Evolutionary conservation across 2,888 invertebrate genomes (phyloP).

Genomic region (Alcis repandata): DNA sequence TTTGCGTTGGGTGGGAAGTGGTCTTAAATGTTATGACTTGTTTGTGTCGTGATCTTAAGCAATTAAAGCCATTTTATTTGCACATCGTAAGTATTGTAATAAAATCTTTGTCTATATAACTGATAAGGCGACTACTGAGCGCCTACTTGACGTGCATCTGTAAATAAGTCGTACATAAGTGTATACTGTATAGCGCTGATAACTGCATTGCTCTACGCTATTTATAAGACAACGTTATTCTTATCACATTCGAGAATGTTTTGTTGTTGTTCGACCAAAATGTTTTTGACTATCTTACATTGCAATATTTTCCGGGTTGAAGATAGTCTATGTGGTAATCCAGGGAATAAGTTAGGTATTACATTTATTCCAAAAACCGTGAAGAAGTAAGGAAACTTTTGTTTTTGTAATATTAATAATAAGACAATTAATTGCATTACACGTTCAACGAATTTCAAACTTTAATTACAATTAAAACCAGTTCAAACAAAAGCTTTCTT

Average conservation of each 20-base stretch:
- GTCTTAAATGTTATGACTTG: background rate
- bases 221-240: slow-evolving; percentile 17
- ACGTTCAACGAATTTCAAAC: no score
- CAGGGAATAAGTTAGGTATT: no score
- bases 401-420: no score
- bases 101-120: slow-evolving; percentile 1
- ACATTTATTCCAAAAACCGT: no score
- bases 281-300: no score
- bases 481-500: no score
- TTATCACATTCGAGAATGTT: slow-evolving; percentile 7
- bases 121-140: slow-evolving; percentile 4
- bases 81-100: background rate
- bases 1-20: no score
- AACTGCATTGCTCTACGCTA: slow-evolving; percentile 10
- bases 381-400: no score
- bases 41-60: background rate
- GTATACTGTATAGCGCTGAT: slow-evolving; percentile 7
- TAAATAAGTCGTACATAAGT: slow-evolving; percentile 13
- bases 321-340: no score
- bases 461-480: no score
- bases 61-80: background rate
- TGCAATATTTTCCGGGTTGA: no score
- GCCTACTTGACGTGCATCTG: slow-evolving; percentile 8
- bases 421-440: no score
- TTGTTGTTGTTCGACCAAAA: background rate